phyloP scores from a whole-genome alignment of 2,797 vertebrate genomes.

The Spizella passerina region DNA sequence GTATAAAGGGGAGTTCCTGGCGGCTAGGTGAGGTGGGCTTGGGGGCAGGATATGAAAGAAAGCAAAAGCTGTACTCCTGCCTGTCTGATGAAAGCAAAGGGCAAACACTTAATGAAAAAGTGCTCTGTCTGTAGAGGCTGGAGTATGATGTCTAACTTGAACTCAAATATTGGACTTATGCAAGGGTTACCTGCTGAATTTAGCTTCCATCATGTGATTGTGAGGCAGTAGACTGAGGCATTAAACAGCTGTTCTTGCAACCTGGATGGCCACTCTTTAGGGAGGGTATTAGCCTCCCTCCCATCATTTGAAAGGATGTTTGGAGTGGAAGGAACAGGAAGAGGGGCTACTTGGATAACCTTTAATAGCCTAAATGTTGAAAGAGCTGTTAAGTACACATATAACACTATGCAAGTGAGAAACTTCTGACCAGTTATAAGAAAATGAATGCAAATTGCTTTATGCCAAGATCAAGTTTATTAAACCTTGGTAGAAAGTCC shows the following conservation, averaged over 20 bases:
- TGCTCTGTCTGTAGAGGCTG: background rate
- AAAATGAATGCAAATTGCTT: background rate
- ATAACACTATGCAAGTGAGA: background rate
- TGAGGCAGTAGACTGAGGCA: background rate
- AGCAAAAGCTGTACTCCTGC: background rate
- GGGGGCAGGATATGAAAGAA: background rate
- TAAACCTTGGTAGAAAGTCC: background rate
- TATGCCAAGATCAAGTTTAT: background rate
- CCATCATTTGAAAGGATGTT: background rate
- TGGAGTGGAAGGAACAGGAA: background rate
- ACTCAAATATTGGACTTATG: background rate
- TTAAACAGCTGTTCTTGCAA: background rate
- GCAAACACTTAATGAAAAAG: background rate
- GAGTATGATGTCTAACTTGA: background rate
- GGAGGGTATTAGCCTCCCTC: background rate
- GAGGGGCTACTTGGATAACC: background rate
- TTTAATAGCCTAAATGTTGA: background rate
- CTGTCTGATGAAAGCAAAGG: background rate
- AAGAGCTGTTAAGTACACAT: background rate
- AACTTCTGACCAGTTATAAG: background rate
- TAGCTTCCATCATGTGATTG: background rate
- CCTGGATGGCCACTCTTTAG: background rate
- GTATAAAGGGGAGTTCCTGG: background rate
- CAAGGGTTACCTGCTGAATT: background rate
- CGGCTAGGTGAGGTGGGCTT: background rate